Conservation (phyloP, 2,113 vertebrate species). For the Mus spicilegus region DNA sequence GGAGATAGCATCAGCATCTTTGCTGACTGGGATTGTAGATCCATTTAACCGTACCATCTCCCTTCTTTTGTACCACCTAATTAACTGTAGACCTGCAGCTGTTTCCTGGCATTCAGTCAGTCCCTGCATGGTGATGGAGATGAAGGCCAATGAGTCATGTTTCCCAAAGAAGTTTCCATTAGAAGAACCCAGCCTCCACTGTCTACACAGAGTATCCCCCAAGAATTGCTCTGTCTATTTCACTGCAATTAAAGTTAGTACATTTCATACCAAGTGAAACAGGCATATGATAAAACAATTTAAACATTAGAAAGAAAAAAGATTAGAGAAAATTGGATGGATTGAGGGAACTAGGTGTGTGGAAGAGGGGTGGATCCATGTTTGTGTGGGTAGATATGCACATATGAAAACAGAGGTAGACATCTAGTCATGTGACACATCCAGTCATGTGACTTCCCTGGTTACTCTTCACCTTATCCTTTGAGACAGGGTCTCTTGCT, state of each 20-base stretch:
- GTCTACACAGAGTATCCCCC: not conserved
- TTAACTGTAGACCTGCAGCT: not conserved
- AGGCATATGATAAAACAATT: not conserved
- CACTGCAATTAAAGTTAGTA: constrained; percentile 12
- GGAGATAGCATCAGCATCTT: not conserved
- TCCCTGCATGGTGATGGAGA: not conserved
- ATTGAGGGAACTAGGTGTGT: not conserved
- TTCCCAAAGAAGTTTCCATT: constrained; percentile 7
- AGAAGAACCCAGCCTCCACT: constrained; percentile 53
- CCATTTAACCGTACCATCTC: not conserved
- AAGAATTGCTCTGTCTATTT: not conserved
- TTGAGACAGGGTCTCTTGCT: not conserved
- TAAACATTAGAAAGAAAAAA: not conserved
- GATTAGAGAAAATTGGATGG: not conserved
- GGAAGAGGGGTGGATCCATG: not conserved
- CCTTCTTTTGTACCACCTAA: constrained; percentile 28
- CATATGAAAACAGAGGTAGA: not conserved
- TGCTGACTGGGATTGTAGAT: not conserved
- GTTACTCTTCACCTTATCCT: not conserved
- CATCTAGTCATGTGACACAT: not conserved
- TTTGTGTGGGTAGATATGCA: not conserved
- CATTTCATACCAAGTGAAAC: not conserved
- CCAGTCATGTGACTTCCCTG: not conserved
- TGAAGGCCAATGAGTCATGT: not conserved
- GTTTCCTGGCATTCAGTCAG: not conserved